These are phyloP conservation scores for Loris lydekkerianus DNA, from an alignment of 2,797 vertebrate genomes.

Conservation along the genomic window DNA sequence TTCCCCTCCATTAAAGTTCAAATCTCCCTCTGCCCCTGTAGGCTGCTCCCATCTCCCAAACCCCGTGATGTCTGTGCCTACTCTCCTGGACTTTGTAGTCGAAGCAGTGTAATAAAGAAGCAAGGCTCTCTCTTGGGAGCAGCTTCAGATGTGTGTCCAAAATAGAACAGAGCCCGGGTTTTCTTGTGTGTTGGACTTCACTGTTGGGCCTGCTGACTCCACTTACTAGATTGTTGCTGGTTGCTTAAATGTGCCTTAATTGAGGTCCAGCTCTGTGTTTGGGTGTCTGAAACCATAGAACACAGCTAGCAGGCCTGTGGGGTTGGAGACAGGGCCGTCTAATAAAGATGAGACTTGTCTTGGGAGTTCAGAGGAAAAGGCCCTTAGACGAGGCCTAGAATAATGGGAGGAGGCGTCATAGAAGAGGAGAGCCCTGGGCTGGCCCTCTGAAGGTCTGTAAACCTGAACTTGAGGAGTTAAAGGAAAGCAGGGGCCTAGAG, in stretches of 20 bases:
- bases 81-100: conserved; percentile 46
- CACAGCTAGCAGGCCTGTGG: neutral
- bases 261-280: conserved; percentile 28
- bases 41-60: neutral
- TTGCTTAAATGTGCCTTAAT: neutral
- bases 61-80: neutral
- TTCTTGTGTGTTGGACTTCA: neutral
- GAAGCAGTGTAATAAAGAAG: neutral
- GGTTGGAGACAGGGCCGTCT: neutral
- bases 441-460: neutral
- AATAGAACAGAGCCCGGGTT: neutral
- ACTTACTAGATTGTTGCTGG: neutral
- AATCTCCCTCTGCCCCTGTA: neutral
- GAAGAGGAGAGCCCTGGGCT: neutral
- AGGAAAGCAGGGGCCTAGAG: neutral
- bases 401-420: neutral
- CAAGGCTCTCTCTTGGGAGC: conserved; percentile 47
- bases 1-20: neutral
- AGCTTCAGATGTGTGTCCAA: conserved; percentile 5
- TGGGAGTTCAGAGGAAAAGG: neutral
- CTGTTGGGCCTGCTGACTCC: neutral
- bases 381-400: neutral
- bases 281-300: neutral
- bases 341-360: neutral
- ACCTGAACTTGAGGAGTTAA: neutral